Conservation (phyloP, 2,113 vertebrate species). For the Prionailurus viverrinus region DNA sequence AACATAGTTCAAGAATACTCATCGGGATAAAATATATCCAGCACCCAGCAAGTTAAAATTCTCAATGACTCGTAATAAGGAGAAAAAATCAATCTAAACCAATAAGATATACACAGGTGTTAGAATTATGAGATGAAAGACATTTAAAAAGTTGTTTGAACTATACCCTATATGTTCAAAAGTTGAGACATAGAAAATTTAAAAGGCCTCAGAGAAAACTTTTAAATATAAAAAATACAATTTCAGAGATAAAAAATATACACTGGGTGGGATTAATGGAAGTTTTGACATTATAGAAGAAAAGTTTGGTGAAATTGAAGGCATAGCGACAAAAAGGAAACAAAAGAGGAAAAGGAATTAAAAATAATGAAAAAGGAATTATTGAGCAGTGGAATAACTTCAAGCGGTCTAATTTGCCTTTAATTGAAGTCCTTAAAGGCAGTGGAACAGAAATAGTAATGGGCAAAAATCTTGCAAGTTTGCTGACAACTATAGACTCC, state of each 20-base stretch:
- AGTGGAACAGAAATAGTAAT: background rate
- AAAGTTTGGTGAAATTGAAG: background rate
- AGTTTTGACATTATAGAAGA: background rate
- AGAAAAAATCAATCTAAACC: background rate
- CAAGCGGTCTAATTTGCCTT: background rate
- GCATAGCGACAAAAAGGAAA: background rate
- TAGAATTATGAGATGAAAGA: background rate
- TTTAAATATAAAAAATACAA: background rate
- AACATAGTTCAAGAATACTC: background rate
- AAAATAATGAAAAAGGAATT: background rate
- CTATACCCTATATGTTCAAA: background rate
- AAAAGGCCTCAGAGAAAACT: background rate
- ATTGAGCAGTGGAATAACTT: background rate
- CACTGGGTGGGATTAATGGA: background rate
- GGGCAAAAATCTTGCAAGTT: background rate
- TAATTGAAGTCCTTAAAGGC: background rate
- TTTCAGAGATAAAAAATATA: background rate
- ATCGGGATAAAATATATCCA: background rate
- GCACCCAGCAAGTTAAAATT: conserved; percentile 13
- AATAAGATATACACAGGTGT: background rate
- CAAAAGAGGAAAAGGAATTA: background rate
- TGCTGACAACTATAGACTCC: background rate
- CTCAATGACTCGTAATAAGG: background rate
- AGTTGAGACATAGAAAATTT: background rate
- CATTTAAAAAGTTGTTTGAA: background rate